Evolutionary conservation across 2,113 vertebrate genomes (phyloP), one percentile per base, ranked within the genome.

Genomic region (Seriola quinqueradiata): DNA sequence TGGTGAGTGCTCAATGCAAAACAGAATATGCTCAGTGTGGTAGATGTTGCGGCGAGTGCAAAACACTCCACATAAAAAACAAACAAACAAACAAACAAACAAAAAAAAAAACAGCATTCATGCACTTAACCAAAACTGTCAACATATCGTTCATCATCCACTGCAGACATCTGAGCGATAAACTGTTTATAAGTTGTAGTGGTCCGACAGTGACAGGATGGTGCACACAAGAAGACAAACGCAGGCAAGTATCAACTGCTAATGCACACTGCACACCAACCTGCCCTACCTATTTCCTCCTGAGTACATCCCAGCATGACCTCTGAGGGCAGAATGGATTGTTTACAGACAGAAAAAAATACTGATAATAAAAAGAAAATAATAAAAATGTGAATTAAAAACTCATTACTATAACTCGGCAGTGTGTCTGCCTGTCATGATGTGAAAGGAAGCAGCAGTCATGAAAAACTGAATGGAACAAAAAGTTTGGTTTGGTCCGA

Each of bases 271-370:
- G 76, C 94, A 94, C 87, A 89, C 88, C 83, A 83, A 86, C 87
- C 83, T 71, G 72, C 75, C 94, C 82, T 95, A 96, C 95, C 95
- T 74, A 95, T 91, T 83, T 95, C 93, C 67, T 95, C 93, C 76
- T 94, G 95, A 72, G 93, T 90, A 79, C 93, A 95, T 81, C 95
- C 95, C 92, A 96, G 89, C 90, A 59, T 92, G 85, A 52, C 83
- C 91, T 95, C 95, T 96, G 89, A 88, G 88, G 80, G 92, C 79
- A 90, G 75, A 92, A 82, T 71, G 69, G 69, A 87, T 70, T 63
- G 28, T 54, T 38, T 11, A 73, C 25, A 60, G 19, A 38, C n/a
- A 42, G 21, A 28, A 28, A 21, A 55, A 57, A 57, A n/a, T 59
- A 66, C 10, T 65, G 34, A 23, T 23, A 21, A 40, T 4, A 21